phyloP scores from a whole-genome alignment of 2,888 invertebrate genomes.

The Tenthredo scrophulariae region DNA sequence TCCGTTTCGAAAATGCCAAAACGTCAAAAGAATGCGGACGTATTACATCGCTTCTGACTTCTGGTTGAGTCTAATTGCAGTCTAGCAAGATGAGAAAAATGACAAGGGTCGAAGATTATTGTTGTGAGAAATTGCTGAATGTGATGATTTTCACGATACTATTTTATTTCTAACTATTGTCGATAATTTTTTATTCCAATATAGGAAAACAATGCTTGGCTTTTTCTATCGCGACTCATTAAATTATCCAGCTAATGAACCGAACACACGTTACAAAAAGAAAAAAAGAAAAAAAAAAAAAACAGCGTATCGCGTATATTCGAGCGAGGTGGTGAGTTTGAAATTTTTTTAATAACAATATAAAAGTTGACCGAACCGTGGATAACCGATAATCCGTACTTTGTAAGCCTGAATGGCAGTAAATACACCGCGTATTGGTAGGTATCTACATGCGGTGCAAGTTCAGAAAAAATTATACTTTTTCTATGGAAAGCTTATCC shows the following conservation, averaged over 20 bases:
- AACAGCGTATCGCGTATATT: neutral
- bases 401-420: conserved; percentile 20
- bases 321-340: neutral
- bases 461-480: conserved; percentile 12
- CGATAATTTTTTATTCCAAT: neutral
- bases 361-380: conserved; percentile 3
- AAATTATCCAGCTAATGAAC: conserved; percentile 5
- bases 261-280: neutral
- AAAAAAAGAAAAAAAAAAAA: neutral
- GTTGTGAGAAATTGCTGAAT: neutral
- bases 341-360: conserved; percentile 13
- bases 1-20: conserved; percentile 6
- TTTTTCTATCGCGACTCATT: neutral
- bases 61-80: neutral
- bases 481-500: neutral
- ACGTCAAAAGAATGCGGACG: neutral
- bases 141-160: neutral
- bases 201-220: too few relatives aligned
- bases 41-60: neutral
- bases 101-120: neutral
- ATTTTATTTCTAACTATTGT: neutral
- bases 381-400: conserved; percentile 5
- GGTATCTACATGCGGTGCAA: neutral
- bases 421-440: neutral
- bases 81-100: neutral